Evolutionary conservation across 2,797 vertebrate genomes (phyloP), one percentile per base, ranked within the genome.

Genomic region (Sebastes steindachneri): DNA sequence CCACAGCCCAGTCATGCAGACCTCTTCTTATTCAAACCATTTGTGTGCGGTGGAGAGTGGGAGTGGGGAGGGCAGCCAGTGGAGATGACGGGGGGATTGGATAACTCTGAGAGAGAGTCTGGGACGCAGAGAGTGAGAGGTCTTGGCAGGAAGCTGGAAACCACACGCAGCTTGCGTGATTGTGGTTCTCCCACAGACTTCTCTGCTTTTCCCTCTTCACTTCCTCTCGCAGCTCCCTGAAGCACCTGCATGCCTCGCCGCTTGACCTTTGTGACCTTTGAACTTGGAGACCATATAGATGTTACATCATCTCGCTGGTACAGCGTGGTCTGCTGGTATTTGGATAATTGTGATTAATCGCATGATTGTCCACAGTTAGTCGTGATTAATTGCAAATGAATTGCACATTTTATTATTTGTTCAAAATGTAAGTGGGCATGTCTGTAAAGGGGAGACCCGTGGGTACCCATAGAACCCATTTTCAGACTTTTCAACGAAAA

Each of bases 1-100:
- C 91, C 96, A 93, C 96, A 96, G 96, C 96, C 96, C 96, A 97
- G 94, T 90, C 95, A 89, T 93, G 94, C 95, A 96, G 96, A 92
- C 87, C 91, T 97, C 88, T 91, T 97, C 89, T 98, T 95, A 97
- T 97, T 97, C 93, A 96, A 97, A 98, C 96, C 97, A 97, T 96
- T 97, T 96, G 96, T 94, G 93, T 95, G 94, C 85, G 94, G 94
- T 95, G n/a, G 88, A 85, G 80, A 90, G 89, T 77, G 86, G 86
- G 88, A 79, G 84, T 62, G 72, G 75, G 86, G 80, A 65, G 82
- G 82, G 79, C 75, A 25, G 88, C 68, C 82, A 82, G 88, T 70
- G 89, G 84, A 85, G 92, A 90, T 80, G 87, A 87, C 84, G 41
- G 89, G 82, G 83, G 96, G 96, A 96, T 96, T 96, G 94, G 94